phyloP scores from a whole-genome alignment of 1,140 invertebrate species.

The Aphelinus certus region DNA sequence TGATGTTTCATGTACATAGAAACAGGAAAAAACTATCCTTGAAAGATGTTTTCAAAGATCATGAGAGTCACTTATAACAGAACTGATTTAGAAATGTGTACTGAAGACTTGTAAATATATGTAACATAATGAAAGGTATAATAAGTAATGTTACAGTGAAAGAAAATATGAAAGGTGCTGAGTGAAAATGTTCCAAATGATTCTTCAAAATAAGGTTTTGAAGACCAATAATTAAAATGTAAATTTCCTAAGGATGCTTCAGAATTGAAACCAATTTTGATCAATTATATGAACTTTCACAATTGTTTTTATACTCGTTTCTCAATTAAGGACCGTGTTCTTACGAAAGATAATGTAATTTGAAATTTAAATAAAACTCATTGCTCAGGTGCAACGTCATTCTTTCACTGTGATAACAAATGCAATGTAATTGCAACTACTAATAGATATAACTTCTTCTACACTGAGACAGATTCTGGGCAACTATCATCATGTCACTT shows the following conservation, averaged over 20 bases:
- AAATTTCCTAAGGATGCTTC: no score
- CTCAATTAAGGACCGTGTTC: neutral
- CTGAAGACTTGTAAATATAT: slow-evolving; percentile 38
- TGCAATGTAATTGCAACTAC: slow-evolving; percentile 42
- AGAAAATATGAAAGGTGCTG: slow-evolving; percentile 24
- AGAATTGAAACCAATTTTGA: no score
- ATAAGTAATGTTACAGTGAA: slow-evolving; percentile 39
- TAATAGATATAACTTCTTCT: neutral
- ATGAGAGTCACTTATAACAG: slow-evolving; percentile 31
- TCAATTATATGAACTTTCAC: no score
- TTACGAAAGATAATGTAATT: slow-evolving; percentile 12
- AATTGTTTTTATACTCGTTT: no score
- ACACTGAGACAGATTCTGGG: no score
- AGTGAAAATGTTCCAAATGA: slow-evolving; percentile 21
- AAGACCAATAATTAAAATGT: neutral
- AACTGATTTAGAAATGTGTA: slow-evolving; percentile 39
- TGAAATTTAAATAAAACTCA: slow-evolving; percentile 24
- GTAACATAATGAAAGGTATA: slow-evolving; percentile 37
- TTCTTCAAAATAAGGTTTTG: slow-evolving; percentile 18
- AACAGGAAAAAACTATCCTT: slow-evolving; percentile 36
- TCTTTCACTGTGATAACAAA: slow-evolving; percentile 44
- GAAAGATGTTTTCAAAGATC: slow-evolving; percentile 32
- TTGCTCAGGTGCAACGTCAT: slow-evolving; percentile 31
- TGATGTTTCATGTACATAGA: slow-evolving; percentile 40
- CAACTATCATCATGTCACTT: no score